A percentile compares a stretch with the other conserved stretches of the same genome.
Evolutionary conservation across 2,888 invertebrate genomes (phyloP).

Genomic region (Leptopilina drosophilae): DNA sequence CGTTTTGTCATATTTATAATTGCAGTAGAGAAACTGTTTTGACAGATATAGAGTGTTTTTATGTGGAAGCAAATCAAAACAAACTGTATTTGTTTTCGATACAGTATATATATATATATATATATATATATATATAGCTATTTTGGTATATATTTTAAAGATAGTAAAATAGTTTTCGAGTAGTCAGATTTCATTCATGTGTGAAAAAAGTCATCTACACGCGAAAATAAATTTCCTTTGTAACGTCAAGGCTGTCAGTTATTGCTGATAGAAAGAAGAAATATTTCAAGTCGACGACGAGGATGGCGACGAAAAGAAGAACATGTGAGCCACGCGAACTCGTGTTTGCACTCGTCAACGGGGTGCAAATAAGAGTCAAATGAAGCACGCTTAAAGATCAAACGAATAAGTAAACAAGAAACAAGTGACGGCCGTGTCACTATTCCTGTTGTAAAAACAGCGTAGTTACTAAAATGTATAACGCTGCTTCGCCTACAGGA

Average conservation of each 20-base stretch:
- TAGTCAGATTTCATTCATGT: too few relatives aligned
- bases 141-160: too few relatives aligned
- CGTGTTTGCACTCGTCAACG: conserved; percentile 56
- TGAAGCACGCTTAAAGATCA: conserved; percentile 69
- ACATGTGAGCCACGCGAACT: conserved; percentile 50
- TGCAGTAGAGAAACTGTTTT: too few relatives aligned
- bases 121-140: too few relatives aligned
- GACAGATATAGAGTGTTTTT: too few relatives aligned
- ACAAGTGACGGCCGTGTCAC: conserved; percentile 71
- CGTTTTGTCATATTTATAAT: too few relatives aligned
- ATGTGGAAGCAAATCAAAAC: too few relatives aligned
- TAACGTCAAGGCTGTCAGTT: neutral
- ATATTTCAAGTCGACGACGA: neutral
- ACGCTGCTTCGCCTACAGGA: conserved; percentile 73
- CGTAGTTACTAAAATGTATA: conserved; percentile 63
- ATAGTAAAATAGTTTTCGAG: too few relatives aligned
- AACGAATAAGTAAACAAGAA: conserved; percentile 75
- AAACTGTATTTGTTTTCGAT: too few relatives aligned
- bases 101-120: too few relatives aligned
- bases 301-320: neutral
- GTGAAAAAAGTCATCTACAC: too few relatives aligned
- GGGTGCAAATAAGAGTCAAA: conserved; percentile 58
- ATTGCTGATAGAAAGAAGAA: conserved; percentile 4
- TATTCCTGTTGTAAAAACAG: conserved; percentile 73
- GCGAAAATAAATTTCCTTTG: too few relatives aligned